Conservation (phyloP, 30 jellyfish, hydroid and myxozoan species). For the Catostylus mosaicus region DNA sequence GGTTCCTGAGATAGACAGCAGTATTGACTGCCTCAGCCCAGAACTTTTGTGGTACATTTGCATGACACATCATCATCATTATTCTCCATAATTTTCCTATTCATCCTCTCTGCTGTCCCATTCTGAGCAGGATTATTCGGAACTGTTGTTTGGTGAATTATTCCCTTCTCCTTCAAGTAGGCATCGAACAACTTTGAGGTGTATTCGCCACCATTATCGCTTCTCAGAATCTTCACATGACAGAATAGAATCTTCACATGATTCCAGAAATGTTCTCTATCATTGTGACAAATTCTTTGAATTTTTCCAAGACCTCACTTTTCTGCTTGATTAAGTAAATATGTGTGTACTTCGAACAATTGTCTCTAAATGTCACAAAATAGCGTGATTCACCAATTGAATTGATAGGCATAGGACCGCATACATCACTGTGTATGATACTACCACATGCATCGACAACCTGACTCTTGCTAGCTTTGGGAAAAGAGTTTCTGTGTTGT, state of each 20-base stretch:
- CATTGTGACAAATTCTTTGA: slow-evolving; percentile 26
- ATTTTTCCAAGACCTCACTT: slow-evolving; percentile 28
- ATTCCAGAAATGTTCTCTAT: slow-evolving; percentile 17
- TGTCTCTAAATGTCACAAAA: slow-evolving; percentile 57
- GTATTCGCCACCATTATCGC: slow-evolving; percentile 53
- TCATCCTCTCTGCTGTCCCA: slow-evolving; percentile 47
- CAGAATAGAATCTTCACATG: slow-evolving; percentile 28
- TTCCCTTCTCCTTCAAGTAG: slow-evolving; percentile 27
- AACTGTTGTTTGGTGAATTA: slow-evolving; percentile 26
- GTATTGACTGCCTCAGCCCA: slow-evolving; percentile 67
- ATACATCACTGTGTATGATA: slow-evolving; percentile 51
- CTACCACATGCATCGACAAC: slow-evolving; percentile 15
- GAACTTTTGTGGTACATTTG: slow-evolving; percentile 25
- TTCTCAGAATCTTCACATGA: slow-evolving; percentile 29
- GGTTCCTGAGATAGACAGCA: slow-evolving; percentile 48
- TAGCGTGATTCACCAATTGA: slow-evolving; percentile 51
- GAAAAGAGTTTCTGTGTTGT: slow-evolving; percentile 48
- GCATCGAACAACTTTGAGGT: slow-evolving; percentile 7
- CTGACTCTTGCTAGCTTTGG: slow-evolving; percentile 24
- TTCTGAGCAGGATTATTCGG: slow-evolving; percentile 31
- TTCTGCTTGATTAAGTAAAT: slow-evolving; percentile 37
- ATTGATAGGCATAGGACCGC: slow-evolving; percentile 54
- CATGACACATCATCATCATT: slow-evolving; percentile 28
- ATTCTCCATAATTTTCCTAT: slow-evolving; percentile 42
- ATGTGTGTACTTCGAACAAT: slow-evolving; percentile 39